phyloP scores from a whole-genome alignment of 2,888 invertebrate genomes.

The Acanthosepion lycidas region DNA sequence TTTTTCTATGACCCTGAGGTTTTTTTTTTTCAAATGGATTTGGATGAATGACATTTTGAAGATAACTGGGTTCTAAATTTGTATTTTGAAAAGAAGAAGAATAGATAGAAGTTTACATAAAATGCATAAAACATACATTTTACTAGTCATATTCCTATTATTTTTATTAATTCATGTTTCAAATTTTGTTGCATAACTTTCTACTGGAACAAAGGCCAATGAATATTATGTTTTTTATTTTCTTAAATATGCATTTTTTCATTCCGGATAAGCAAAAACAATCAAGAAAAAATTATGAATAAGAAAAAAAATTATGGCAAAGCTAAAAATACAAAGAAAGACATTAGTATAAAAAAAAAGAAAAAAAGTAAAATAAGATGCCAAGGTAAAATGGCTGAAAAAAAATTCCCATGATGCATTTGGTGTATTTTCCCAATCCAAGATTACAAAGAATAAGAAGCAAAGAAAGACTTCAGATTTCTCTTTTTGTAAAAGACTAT shows the following conservation, averaged over 20 bases:
- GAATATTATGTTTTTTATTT: not conserved
- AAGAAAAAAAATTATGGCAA: not conserved
- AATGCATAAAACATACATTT: not conserved
- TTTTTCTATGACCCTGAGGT: not conserved
- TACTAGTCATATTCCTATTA: not conserved
- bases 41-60: not conserved
- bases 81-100: not conserved
- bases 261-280: not conserved
- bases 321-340: not conserved
- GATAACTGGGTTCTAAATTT: not conserved
- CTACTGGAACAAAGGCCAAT: not conserved
- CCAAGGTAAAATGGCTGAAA: conserved; percentile 4
- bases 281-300: not conserved
- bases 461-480: not conserved
- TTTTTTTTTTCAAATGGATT: conserved; percentile 16
- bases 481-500: not conserved
- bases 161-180: not conserved
- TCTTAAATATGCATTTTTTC: not conserved
- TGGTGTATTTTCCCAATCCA: not conserved
- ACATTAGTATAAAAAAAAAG: not conserved
- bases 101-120: not conserved
- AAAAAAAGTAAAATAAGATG: not conserved
- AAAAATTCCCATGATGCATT: not conserved
- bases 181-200: not conserved
- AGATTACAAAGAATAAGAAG: not conserved